Percentiles rank a stretch among this genome's conserved stretches.
Conservation (phyloP, 1,140 invertebrate species). For the Heliconius hewitsoni region DNA sequence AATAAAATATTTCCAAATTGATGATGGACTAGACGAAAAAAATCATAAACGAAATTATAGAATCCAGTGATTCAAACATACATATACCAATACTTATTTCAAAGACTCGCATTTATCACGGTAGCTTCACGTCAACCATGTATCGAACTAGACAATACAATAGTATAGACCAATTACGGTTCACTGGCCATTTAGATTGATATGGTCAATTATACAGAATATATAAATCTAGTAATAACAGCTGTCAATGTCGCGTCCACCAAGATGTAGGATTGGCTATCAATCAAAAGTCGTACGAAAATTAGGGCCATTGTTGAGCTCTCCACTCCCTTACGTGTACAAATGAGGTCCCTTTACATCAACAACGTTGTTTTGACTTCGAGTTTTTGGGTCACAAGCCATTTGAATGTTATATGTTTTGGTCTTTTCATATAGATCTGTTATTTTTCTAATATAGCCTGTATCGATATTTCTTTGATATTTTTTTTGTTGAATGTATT, state of each 20-base stretch:
- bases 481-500: neutral
- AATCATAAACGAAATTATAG: neutral
- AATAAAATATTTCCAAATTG: too few species aligned
- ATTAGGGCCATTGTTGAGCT: constrained; percentile 73
- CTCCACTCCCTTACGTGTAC: constrained; percentile 54
- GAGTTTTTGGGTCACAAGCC: constrained; percentile 39
- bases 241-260: constrained; percentile 66
- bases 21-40: neutral
- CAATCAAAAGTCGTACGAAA: constrained; percentile 70
- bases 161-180: constrained; percentile 38
- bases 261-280: constrained; percentile 67
- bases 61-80: neutral
- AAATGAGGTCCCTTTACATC: constrained; percentile 59
- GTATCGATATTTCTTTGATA: neutral
- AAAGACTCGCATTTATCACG: constrained; percentile 32
- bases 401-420: constrained; percentile 17
- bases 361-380: constrained; percentile 38
- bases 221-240: constrained; percentile 62
- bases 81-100: neutral
- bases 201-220: constrained; percentile 46
- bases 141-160: constrained; percentile 42
- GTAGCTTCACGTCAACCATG: constrained; percentile 28
- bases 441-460: neutral
- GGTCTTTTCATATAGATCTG: neutral
- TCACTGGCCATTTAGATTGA: constrained; percentile 51